Evolutionary conservation across 1,140 invertebrate species (phyloP).

Genomic region (Bombus consobrinus): DNA sequence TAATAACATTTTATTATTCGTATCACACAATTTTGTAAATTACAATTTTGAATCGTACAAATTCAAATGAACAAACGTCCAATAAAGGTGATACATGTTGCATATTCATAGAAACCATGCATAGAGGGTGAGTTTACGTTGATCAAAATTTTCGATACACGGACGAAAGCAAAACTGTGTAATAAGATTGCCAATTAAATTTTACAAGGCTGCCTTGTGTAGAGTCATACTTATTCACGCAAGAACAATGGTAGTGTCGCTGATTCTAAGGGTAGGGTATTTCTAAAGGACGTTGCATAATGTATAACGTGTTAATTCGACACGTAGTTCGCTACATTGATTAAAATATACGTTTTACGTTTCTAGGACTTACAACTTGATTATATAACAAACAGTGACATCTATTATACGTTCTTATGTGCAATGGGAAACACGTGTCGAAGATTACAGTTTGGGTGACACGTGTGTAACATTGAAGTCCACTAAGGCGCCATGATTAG

Average conservation of each 20-base stretch:
- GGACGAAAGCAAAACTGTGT: not conserved
- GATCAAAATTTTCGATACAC: conserved; percentile 8
- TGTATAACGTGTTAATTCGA: conserved; percentile 8
- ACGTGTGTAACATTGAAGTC: not conserved
- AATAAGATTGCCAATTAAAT: conserved; percentile 33
- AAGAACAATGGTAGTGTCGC: not conserved
- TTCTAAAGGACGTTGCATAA: not conserved
- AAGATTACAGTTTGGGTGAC: no score
- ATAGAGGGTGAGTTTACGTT: not conserved
- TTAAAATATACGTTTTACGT: not conserved
- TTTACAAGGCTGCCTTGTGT: not conserved
- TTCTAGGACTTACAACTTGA: not conserved
- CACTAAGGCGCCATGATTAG: not conserved
- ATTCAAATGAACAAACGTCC: not conserved
- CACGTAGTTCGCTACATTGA: not conserved
- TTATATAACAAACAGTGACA: not conserved
- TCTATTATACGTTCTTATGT: not conserved
- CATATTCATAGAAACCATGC: not conserved
- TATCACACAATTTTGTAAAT: not conserved
- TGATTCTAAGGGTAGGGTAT: not conserved
- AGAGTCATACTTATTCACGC: conserved; percentile 4
- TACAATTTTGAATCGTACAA: not conserved
- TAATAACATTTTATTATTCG: not conserved
- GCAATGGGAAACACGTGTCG: no score
- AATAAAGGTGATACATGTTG: not conserved